Evolutionary conservation across 2,888 invertebrate genomes (phyloP).

Genomic region (Andrena marginata): DNA sequence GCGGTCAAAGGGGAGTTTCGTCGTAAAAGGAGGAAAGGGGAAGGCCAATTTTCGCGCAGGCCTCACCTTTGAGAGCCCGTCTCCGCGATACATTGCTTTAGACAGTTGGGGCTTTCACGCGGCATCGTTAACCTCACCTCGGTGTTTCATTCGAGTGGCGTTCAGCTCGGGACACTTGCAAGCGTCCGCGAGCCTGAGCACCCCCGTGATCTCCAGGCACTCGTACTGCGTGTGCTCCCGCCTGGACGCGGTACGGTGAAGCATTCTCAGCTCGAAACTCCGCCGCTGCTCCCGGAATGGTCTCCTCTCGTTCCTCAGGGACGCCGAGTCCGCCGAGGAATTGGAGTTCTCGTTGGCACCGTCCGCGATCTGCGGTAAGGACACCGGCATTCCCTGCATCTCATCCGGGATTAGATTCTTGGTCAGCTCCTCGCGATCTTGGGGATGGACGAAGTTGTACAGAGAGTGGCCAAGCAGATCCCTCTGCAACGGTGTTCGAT

Average conservation of each 20-base stretch:
- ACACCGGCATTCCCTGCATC: conserved; percentile 82
- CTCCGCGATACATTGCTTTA: no score
- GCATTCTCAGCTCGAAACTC: conserved; percentile 85
- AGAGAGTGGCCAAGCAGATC: conserved; percentile 94
- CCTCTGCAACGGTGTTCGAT: conserved; percentile 86
- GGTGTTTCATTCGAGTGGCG: conserved; percentile 61
- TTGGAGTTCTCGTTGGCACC: conserved; percentile 86
- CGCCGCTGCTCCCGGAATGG: conserved; percentile 81
- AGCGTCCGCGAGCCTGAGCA: conserved; percentile 82
- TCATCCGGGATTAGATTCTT: conserved; percentile 87
- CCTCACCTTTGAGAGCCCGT: no score
- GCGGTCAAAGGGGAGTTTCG: not conserved
- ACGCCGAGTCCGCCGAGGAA: conserved; percentile 81
- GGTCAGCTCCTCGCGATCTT: conserved; percentile 91
- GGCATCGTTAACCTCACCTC: conserved; percentile 58
- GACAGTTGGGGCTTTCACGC: not conserved
- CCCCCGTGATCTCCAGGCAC: conserved; percentile 85
- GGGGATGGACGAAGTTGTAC: conserved; percentile 92
- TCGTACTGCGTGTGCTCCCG: conserved; percentile 86
- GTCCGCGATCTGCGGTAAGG: conserved; percentile 52
- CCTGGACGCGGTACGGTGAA: conserved; percentile 85
- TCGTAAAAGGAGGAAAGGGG: not conserved
- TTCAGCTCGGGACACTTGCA: conserved; percentile 69
- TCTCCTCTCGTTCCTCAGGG: conserved; percentile 45
- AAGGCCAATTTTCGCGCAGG: no score